These are phyloP conservation scores for Hetaerina titia DNA, from an alignment of 2,888 invertebrate genomes.

Conservation along the genomic window DNA sequence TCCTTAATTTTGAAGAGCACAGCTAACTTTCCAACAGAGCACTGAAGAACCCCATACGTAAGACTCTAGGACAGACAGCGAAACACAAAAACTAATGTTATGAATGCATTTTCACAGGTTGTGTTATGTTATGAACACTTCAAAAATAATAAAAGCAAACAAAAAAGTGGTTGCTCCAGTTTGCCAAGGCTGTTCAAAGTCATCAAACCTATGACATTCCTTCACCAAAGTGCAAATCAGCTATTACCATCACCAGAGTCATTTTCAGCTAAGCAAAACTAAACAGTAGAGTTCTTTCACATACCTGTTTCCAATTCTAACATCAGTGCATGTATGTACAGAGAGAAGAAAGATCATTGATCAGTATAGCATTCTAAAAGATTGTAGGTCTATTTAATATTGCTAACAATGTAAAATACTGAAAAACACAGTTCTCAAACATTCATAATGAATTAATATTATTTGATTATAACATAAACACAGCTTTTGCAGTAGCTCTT, in stretches of 20 bases:
- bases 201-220: conserved; percentile 58
- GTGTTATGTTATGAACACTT: neutral
- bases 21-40: neutral
- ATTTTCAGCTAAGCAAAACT: conserved; percentile 48
- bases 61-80: neutral
- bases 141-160: conserved; percentile 50
- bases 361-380: conserved; percentile 64
- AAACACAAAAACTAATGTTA: conserved; percentile 1
- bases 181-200: conserved; percentile 68
- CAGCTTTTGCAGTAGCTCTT: too few relatives aligned
- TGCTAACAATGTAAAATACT: conserved; percentile 1
- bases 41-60: neutral
- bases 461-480: neutral
- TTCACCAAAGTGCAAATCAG: conserved; percentile 53
- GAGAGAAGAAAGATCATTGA: conserved; percentile 57
- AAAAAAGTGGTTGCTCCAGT: conserved; percentile 33
- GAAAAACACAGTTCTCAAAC: conserved; percentile 11
- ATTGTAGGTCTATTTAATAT: conserved; percentile 21
- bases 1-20: neutral
- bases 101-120: neutral
- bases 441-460: neutral
- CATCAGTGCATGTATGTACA: conserved; percentile 68
- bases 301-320: conserved; percentile 68
- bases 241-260: conserved; percentile 51
- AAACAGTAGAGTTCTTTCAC: conserved; percentile 54